Evolutionary conservation across 2,888 invertebrate species (phyloP), one percentile per base, ranked within the genome.

Genomic region (Encarsia formosa): DNA sequence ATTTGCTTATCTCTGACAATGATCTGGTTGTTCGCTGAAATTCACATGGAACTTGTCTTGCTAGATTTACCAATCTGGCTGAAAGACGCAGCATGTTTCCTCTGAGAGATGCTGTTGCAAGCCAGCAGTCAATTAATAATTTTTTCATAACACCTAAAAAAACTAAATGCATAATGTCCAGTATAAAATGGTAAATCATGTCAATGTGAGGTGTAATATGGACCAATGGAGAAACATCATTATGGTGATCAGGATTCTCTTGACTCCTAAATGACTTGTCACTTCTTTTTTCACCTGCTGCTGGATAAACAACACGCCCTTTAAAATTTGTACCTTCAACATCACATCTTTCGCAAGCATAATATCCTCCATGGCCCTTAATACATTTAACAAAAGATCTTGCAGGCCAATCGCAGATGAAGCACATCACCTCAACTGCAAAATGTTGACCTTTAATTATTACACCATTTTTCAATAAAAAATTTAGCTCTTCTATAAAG

Each of bases 81-180:
- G n/a, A n/a, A n/a, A n/a, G n/a, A n/a, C n/a, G n/a, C n/a, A n/a
- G n/a, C n/a, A n/a, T n/a, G n/a, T n/a, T n/a, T n/a, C n/a, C n/a
- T n/a, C n/a, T n/a, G n/a, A n/a, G n/a, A n/a, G n/a, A n/a, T n/a
- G n/a, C n/a, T n/a, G n/a, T n/a, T n/a, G n/a, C n/a, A n/a, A n/a
- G n/a, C n/a, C n/a, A n/a, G n/a, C 23, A n/a, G n/a, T 50, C 48
- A 23, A 52, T 40, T 5, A 52, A 15, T 8, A 59, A 19, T 4
- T 4, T 24, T 50, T 56, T 56, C 46, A 42, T 50, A 11, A 57
- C 52, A 4, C 60, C 56, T 26, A 42, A 35, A 35, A 50, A 43
- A 20, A 63, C 44, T 2, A 59, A 47, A 49, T 62, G 61, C 63
- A 63, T 61, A 2, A 52, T 32, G 20, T 61, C 60, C n/a, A 61